Evolutionary conservation across 2,888 invertebrate species (phyloP).

Genomic region (Gnatocerus cornutus): DNA sequence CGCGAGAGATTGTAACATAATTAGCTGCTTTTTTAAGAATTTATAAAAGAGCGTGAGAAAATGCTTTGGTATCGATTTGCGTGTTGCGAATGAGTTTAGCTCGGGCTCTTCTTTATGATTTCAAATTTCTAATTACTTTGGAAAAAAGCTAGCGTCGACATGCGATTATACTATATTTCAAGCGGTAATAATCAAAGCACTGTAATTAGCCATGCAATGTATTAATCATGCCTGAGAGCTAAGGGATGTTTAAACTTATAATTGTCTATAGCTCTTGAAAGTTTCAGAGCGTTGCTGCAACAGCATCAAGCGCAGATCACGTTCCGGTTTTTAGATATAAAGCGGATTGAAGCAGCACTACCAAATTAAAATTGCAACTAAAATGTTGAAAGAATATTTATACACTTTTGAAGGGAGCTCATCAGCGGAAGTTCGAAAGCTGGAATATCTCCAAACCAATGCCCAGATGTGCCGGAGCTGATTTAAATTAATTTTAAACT

Average conservation of each 20-base stretch:
- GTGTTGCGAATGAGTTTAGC: not conserved
- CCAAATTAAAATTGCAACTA: too few relatives aligned
- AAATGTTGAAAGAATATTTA: too few relatives aligned
- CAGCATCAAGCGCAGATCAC: not conserved
- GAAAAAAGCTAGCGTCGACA: slow-evolving; percentile 19
- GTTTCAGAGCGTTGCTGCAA: not conserved
- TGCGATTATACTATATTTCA: slow-evolving; percentile 27
- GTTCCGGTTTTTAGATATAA: not conserved
- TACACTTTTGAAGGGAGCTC: too few relatives aligned
- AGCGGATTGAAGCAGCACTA: too few relatives aligned
- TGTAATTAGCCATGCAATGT: slow-evolving; percentile 32
- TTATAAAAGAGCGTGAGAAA: slow-evolving; percentile 22
- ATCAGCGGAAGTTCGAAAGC: too few relatives aligned
- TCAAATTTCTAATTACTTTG: slow-evolving; percentile 13
- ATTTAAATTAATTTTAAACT: too few relatives aligned
- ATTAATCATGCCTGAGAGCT: not conserved
- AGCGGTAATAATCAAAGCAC: slow-evolving; percentile 20
- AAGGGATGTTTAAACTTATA: not conserved
- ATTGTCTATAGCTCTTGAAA: not conserved
- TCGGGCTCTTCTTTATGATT: not conserved
- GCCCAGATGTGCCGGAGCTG: too few relatives aligned
- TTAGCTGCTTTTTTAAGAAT: slow-evolving; percentile 18
- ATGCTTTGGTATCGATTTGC: not conserved
- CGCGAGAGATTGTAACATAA: not conserved
- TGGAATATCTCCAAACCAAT: too few relatives aligned